Evolutionary conservation across 2,797 vertebrate species (phyloP).

Genomic region (Labroides dimidiatus): DNA sequence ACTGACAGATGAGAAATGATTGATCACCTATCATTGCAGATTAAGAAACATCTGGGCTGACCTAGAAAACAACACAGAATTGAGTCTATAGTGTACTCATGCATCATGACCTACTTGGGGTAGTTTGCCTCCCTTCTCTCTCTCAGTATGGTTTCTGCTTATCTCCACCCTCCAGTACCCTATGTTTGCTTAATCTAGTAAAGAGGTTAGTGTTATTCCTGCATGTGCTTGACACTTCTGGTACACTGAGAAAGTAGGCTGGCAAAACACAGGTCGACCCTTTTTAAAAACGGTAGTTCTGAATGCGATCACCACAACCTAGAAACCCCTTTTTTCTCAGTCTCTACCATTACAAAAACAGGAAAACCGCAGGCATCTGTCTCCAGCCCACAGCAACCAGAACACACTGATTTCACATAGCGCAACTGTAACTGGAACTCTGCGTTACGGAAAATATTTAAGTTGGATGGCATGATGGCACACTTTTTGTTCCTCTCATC

Average conservation of each 20-base stretch:
- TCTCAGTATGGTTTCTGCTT: conserved; percentile 69
- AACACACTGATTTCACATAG: conserved; percentile 77
- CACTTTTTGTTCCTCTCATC: conserved; percentile 59
- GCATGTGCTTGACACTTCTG: conserved; percentile 70
- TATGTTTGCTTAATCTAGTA: conserved; percentile 64
- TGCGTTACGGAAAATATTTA: conserved; percentile 60
- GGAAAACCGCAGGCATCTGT: conserved; percentile 85
- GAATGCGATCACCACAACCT: conserved; percentile 80
- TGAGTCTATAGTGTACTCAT: conserved; percentile 63
- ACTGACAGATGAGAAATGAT: conserved; percentile 64
- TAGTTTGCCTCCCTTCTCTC: conserved; percentile 76
- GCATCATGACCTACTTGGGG: conserved; percentile 85
- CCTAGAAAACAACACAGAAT: conserved; percentile 80
- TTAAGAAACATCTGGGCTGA: conserved; percentile 71
- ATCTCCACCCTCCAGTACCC: conserved; percentile 68
- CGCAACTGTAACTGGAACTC: conserved; percentile 63
- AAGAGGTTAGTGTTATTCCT: conserved; percentile 75
- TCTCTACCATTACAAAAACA: conserved; percentile 82
- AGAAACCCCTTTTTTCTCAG: conserved; percentile 83
- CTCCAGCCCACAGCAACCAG: conserved; percentile 77
- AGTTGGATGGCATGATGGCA: conserved; percentile 66
- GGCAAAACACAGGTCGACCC: conserved; percentile 63
- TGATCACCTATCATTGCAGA: conserved; percentile 69
- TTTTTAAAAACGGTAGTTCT: conserved; percentile 55
- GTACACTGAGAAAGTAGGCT: conserved; percentile 66